Evolutionary conservation across 2,797 vertebrate genomes (phyloP), one percentile per base, ranked within the genome.

Genomic region (Enteromius afrohamiltoni): DNA sequence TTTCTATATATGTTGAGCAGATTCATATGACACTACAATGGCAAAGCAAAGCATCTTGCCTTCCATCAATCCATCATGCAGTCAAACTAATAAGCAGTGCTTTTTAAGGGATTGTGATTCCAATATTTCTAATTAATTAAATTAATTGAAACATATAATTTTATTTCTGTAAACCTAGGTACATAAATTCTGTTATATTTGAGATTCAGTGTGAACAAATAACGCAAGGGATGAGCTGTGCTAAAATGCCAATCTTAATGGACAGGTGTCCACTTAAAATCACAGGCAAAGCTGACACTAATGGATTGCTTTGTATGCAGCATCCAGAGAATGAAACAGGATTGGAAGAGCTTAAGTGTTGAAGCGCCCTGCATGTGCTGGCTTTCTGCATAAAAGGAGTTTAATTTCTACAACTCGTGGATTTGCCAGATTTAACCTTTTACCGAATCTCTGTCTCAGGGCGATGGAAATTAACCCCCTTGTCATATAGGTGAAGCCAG

Each of bases 191-290:
- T 91, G 92, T 93, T 94, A 94, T 91, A 93, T 95, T 93, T 93
- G 90, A 89, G 91, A 76, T 85, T 90, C 88, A 92, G 92, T 93
- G 92, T 89, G 93, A 93, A 89, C 91, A 93, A 94, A 95, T 94
- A 90, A 95, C 93, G 92, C 92, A 86, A 90, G 90, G 92, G 92
- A 93, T 93, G 93, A 93, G 91, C 91, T 70, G 68, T 17, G 88
- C 90, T 91, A 88, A 91, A 94, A 91, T 89, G 88, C 89, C 91
- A 88, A 90, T 92, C 91, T 93, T 94, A 95, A 95, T 95, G 94
- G 94, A 94, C 94, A 94, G 94, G 93, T 95, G 94, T 94, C 93
- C 95, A 95, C 93, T 95, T 94, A 93, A 95, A 95, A 93, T 93
- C 92, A 93, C 90, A 87, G 86, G 91, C 91, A 92, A 92, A 93